phyloP scores from a whole-genome alignment of 2,113 vertebrate species.

The Amphiprion percula region DNA sequence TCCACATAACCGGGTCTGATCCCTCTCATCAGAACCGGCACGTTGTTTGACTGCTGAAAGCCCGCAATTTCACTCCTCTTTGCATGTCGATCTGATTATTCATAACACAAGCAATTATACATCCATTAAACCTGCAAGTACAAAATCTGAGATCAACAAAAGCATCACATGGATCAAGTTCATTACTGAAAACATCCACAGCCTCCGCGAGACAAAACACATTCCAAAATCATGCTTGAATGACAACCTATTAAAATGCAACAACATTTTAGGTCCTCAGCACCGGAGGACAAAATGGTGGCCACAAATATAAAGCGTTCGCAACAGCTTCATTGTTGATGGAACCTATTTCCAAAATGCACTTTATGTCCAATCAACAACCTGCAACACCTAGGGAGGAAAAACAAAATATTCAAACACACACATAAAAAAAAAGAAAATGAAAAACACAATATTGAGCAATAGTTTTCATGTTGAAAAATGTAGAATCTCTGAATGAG shows the following conservation, averaged over 20 bases:
- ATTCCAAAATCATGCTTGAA: slow-evolving; percentile 24
- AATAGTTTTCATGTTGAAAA: too few species aligned
- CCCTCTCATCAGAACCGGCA: slow-evolving; percentile 57
- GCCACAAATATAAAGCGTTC: not conserved
- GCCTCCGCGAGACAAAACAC: slow-evolving; percentile 26
- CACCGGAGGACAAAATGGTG: not conserved
- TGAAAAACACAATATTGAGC: too few species aligned
- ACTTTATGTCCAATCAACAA: not conserved
- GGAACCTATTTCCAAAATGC: not conserved
- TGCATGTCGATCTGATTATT: slow-evolving; percentile 60
- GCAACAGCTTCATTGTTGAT: too few species aligned
- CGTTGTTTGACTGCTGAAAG: slow-evolving; percentile 58
- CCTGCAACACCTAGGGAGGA: not conserved
- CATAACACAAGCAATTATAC: slow-evolving; percentile 74
- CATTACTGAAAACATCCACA: slow-evolving; percentile 48
- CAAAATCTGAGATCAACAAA: slow-evolving; percentile 62
- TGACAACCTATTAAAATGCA: slow-evolving; percentile 41
- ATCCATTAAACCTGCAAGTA: slow-evolving; percentile 72
- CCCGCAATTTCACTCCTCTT: slow-evolving; percentile 71
- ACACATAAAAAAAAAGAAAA: too few species aligned
- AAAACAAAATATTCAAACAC: too few species aligned
- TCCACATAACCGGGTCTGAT: slow-evolving; percentile 65
- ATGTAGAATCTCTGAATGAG: too few species aligned
- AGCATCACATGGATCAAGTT: slow-evolving; percentile 49
- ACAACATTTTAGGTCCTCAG: not conserved